Evolutionary conservation across 2,888 invertebrate species (phyloP).

Genomic region (Deilephila porcellus): DNA sequence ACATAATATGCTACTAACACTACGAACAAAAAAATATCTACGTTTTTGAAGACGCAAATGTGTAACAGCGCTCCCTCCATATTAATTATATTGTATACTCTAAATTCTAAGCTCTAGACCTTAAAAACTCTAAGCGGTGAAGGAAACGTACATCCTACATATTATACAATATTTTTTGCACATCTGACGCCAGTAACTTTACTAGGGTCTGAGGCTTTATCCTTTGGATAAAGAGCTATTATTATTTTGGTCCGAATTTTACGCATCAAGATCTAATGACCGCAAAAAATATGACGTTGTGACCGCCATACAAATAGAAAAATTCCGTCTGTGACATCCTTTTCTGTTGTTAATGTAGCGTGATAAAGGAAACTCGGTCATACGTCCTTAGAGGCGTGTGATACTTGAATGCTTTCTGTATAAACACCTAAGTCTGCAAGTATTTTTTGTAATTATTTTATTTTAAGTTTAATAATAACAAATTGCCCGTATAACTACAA

Average conservation of each 20-base stretch:
- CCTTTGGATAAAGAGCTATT: conserved; percentile 18
- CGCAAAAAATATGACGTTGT: conserved; percentile 34
- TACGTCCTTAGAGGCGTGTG: not conserved
- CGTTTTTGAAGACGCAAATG: too few species aligned
- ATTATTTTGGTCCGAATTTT: conserved; percentile 33
- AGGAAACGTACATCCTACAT: conserved; percentile 4
- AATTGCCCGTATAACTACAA: too few species aligned
- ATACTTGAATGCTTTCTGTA: not conserved
- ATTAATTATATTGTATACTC: too few species aligned
- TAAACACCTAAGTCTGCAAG: not conserved
- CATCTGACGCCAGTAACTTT: not conserved
- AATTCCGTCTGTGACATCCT: not conserved
- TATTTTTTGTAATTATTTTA: too few species aligned
- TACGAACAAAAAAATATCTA: too few species aligned
- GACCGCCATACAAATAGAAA: conserved; percentile 36
- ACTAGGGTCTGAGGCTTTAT: conserved; percentile 12
- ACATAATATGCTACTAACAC: too few species aligned
- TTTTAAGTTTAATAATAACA: too few species aligned
- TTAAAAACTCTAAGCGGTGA: too few species aligned
- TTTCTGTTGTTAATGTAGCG: not conserved
- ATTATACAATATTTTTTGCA: conserved; percentile 1
- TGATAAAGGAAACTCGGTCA: not conserved
- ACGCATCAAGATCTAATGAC: conserved; percentile 33
- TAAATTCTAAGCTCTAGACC: too few species aligned
- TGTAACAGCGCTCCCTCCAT: too few species aligned